Evolutionary conservation across 2,113 vertebrate species (phyloP).

Genomic region (Melospiza georgiana): DNA sequence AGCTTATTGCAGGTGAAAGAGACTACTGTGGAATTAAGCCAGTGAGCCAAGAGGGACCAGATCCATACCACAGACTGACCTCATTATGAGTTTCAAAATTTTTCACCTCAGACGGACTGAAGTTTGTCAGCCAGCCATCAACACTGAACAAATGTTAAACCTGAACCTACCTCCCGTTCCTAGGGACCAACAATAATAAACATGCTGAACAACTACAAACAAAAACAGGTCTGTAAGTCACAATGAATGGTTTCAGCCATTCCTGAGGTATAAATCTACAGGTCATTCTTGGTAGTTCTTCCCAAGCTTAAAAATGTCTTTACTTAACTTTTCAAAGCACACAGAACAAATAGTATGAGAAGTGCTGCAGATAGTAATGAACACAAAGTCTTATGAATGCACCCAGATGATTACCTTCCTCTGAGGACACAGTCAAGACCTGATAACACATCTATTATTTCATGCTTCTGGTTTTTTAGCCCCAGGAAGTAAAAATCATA

Average conservation of each 20-base stretch:
- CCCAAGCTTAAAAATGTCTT: background rate
- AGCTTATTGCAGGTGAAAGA: background rate
- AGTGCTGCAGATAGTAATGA: accelerated
- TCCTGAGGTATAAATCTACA: background rate
- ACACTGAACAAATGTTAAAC: background rate
- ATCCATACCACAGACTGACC: background rate
- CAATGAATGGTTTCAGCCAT: background rate
- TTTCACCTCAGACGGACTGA: background rate
- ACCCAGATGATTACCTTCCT: background rate
- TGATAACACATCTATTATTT: background rate
- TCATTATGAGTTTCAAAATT: accelerated
- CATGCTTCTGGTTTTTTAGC: background rate
- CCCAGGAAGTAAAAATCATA: background rate
- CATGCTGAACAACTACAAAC: background rate
- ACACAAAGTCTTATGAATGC: background rate
- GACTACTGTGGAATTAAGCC: background rate
- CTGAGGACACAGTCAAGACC: background rate
- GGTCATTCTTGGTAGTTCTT: background rate
- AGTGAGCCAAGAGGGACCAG: background rate
- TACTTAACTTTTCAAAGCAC: background rate
- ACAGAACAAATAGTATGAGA: background rate
- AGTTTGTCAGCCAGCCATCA: background rate
- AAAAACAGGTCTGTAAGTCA: background rate
- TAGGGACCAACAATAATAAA: background rate
- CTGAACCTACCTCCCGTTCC: background rate